Conservation (phyloP, 1,140 invertebrate genomes). For the Drosophila cardini region DNA sequence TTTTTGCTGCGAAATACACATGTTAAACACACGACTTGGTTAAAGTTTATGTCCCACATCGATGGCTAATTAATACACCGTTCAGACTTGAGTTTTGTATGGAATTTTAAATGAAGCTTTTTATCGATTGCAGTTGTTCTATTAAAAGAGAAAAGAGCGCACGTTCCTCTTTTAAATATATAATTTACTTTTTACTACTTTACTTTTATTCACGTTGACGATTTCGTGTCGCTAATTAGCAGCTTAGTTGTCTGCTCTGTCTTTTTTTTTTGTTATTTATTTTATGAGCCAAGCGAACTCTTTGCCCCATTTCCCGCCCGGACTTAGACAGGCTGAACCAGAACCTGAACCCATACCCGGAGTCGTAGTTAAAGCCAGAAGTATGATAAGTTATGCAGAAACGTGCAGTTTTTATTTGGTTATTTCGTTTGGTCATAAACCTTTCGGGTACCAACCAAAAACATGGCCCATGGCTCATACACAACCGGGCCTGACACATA, state of each 20-base stretch:
- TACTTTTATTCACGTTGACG: conserved; percentile 46
- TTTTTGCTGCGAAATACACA: neutral
- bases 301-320: neutral
- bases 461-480: conserved; percentile 34
- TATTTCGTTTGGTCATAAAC: conserved; percentile 53
- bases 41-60: neutral
- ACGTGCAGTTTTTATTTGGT: conserved; percentile 58
- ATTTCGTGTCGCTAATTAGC: conserved; percentile 62
- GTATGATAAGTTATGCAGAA: conserved; percentile 61
- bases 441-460: conserved; percentile 30
- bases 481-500: conserved; percentile 48
- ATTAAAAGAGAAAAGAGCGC: conserved; percentile 4
- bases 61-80: neutral
- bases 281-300: conserved; percentile 23
- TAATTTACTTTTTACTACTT: conserved; percentile 7
- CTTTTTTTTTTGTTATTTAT: conserved; percentile 43
- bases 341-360: conserved; percentile 3
- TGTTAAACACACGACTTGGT: neutral
- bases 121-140: conserved; percentile 1
- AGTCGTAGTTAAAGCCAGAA: conserved; percentile 2
- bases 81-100: neutral
- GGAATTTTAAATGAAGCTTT: neutral
- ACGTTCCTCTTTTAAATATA: conserved; percentile 28
- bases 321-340: conserved; percentile 3
- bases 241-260: conserved; percentile 40